Conservation (phyloP, 2,888 invertebrate species). For the Drosophila peninsularis region DNA sequence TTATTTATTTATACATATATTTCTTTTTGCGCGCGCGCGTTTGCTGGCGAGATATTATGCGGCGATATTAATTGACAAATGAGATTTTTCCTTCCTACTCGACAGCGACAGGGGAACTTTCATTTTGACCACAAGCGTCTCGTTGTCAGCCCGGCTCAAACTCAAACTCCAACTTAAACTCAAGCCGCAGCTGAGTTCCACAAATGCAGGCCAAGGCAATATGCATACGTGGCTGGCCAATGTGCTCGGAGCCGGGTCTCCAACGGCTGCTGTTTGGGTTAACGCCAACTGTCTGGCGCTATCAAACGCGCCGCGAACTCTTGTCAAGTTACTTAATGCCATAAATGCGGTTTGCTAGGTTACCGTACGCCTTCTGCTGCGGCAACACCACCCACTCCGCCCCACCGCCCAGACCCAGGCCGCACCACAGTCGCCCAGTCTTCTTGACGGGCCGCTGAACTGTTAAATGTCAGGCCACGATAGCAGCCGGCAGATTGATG, state of each 20-base stretch:
- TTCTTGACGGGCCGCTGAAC: slow-evolving; percentile 64
- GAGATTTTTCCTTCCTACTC: slow-evolving; percentile 81
- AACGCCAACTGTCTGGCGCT: slow-evolving; percentile 62
- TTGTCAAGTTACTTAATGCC: slow-evolving; percentile 71
- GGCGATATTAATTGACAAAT: slow-evolving; percentile 82
- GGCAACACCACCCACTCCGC: background rate
- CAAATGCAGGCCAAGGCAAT: slow-evolving; percentile 77
- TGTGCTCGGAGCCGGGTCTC: slow-evolving; percentile 28
- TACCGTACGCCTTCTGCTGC: slow-evolving; percentile 22
- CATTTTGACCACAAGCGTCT: slow-evolving; percentile 79
- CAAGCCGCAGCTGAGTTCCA: slow-evolving; percentile 36
- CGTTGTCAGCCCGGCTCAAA: slow-evolving; percentile 62
- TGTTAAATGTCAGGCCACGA: slow-evolving; percentile 62
- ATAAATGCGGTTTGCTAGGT: slow-evolving; percentile 61
- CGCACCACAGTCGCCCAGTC: slow-evolving; percentile 23
- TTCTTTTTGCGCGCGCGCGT: slow-evolving; percentile 23
- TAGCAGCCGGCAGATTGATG: slow-evolving; percentile 61
- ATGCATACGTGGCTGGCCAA: slow-evolving; percentile 37
- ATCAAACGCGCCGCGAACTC: slow-evolving; percentile 67
- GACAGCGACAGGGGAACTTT: slow-evolving; percentile 78
- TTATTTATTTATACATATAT: slow-evolving; percentile 31
- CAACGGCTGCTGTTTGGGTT: slow-evolving; percentile 53
- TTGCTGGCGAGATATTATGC: slow-evolving; percentile 70
- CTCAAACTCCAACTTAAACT: slow-evolving; percentile 23
- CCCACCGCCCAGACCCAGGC: background rate